A percentile compares a stretch with the other conserved stretches of the same genome.
phyloP scores from a whole-genome alignment of 2,797 vertebrate species.

The Psittacula derbiana region DNA sequence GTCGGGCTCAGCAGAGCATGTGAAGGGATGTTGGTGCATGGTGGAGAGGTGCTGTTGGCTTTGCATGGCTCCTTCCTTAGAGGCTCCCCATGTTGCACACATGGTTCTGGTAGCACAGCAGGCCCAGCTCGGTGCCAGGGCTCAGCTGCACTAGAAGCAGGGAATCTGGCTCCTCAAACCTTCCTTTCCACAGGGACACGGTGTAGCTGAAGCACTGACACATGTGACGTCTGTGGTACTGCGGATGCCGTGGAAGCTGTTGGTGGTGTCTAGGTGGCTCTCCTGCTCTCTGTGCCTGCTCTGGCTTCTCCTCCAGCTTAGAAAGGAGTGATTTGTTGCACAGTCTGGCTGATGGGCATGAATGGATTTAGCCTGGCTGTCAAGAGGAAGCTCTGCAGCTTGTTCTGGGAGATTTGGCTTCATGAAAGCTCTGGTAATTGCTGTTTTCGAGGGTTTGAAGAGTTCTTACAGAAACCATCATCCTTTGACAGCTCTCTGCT shows the following conservation, averaged over 20 bases:
- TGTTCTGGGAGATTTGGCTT: not conserved
- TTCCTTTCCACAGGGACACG: accelerated
- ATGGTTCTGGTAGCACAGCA: not conserved
- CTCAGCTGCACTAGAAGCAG: not conserved
- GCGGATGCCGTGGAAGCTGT: accelerated
- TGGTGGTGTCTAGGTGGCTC: accelerated
- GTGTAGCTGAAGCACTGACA: not conserved
- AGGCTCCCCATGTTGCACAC: not conserved
- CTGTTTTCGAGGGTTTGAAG: not conserved
- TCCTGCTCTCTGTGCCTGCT: not conserved
- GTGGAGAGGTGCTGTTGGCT: not conserved
- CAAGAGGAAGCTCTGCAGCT: not conserved
- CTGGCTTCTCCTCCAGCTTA: not conserved
- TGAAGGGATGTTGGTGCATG: accelerated
- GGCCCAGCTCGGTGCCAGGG: not conserved
- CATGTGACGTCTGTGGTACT: accelerated
- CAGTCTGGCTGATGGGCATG: not conserved
- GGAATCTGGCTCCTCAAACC: not conserved
- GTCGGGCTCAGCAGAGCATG: not conserved
- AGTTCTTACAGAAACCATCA: not conserved
- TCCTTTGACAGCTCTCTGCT: not conserved
- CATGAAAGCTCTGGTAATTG: not conserved
- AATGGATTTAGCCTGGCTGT: not conserved
- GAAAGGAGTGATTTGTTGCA: not conserved
- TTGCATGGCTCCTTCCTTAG: not conserved